Evolutionary conservation across 2,797 vertebrate genomes (phyloP), one percentile per base, ranked within the genome.

Genomic region (Galaxias olidus): DNA sequence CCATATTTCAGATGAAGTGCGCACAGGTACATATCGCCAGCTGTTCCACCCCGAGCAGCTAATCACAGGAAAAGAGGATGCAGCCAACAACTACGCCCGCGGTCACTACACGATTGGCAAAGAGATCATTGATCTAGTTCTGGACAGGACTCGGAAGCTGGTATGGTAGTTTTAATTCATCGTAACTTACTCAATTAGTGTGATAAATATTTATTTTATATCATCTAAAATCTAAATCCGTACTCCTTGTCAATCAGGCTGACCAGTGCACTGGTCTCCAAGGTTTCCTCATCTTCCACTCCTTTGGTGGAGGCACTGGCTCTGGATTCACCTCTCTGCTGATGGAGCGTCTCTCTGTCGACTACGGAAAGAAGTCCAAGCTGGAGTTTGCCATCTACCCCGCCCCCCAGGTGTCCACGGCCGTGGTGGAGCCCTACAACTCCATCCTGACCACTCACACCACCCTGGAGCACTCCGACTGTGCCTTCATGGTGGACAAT

Each of bases 351-450:
- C 91, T 94, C 12, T 94, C 91, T 8, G 92, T 94, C 58, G 91
- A 94, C 71, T 94, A 94, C 0, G 90, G 93, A 69, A 95, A 94
- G 80, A 94, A 93, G 69, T 92, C 92, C 56, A 94, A 94, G 81
- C 83, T 94, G 11, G 91, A 94, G 54, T 94, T 94, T 56, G 89
- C 92, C 0, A 87, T 94, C 64, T 94, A 93, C 67, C 93, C 93
- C 42, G 91, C 91, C 20, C 93, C 91, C 4, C 90, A 92, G 67
- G 90, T 94, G 48, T 94, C 93, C 67, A 94, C 91, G 40, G 92
- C 92, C 20, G 89, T 94, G n/a, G 92, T 94, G 50, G 92, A 94
- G 66, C 92, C 93, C 52, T 94, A 93, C 79, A 94, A 93, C 81
- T 92, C 92, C 53, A 91, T 94, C 76, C 86, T 94, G 68, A 93